Conservation (phyloP, 1,140 invertebrate genomes). For the Odontomachus brunneus region DNA sequence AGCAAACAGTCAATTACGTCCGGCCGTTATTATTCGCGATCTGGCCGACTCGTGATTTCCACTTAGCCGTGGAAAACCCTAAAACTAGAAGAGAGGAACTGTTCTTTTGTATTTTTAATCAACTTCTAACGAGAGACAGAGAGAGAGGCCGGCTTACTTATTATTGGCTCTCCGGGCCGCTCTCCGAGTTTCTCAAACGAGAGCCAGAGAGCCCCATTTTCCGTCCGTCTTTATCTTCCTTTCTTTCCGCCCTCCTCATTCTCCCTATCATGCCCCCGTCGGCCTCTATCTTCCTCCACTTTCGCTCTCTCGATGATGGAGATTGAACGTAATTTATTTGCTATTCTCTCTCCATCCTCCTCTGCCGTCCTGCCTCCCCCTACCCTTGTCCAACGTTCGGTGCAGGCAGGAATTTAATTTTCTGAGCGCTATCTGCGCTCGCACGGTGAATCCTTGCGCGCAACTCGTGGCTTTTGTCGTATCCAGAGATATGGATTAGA, state of each 20-base stretch:
- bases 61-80: not conserved
- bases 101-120: slow-evolving; percentile 68
- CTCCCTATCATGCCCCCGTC: slow-evolving; percentile 21
- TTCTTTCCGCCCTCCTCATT: slow-evolving; percentile 38
- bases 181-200: slow-evolving; percentile 26
- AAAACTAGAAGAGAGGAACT: slow-evolving; percentile 49
- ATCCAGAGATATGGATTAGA: not conserved
- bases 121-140: slow-evolving; percentile 65
- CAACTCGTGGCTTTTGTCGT: slow-evolving; percentile 49
- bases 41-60: slow-evolving; percentile 44
- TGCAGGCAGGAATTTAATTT: slow-evolving; percentile 67
- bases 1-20: slow-evolving; percentile 64
- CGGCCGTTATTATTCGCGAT: slow-evolving; percentile 53
- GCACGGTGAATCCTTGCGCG: slow-evolving; percentile 64
- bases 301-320: slow-evolving; percentile 62
- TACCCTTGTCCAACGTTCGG: slow-evolving; percentile 20
- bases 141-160: slow-evolving; percentile 66
- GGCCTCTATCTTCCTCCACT: slow-evolving; percentile 33
- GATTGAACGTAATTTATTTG: slow-evolving; percentile 77
- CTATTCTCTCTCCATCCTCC: slow-evolving; percentile 59
- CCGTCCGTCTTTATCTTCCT: slow-evolving; percentile 35
- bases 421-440: slow-evolving; percentile 58
- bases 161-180: slow-evolving; percentile 62
- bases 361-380: not conserved
- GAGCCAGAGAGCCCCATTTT: slow-evolving; percentile 38